Evolutionary conservation across 2,797 vertebrate species (phyloP).

Genomic region (Atherinosoma microstoma): DNA sequence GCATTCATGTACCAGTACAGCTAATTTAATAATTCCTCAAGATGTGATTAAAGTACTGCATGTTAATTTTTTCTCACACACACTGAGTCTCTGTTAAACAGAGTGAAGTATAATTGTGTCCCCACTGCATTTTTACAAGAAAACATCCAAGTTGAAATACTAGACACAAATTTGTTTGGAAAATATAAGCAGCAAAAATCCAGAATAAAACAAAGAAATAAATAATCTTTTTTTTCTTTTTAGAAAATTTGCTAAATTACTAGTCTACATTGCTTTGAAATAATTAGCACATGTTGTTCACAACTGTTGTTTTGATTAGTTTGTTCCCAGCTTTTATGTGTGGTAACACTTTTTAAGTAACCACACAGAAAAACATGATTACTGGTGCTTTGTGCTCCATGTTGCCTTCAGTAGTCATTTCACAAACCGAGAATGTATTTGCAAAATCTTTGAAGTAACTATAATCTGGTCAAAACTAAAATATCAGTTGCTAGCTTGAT

Average conservation of each 20-base stretch:
- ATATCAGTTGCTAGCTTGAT: not conserved
- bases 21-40: slow-evolving; percentile 14
- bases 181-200: too few species aligned
- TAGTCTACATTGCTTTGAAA: too few species aligned
- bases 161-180: too few species aligned
- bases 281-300: not conserved
- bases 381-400: not conserved
- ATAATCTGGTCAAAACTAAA: not conserved
- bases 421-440: not conserved
- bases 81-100: not conserved
- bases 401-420: not conserved
- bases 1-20: slow-evolving; percentile 7
- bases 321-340: not conserved
- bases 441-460: not conserved
- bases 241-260: too few species aligned
- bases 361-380: not conserved
- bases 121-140: not conserved
- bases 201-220: too few species aligned
- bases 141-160: not conserved
- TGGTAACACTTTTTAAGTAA: not conserved
- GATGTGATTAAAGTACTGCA: not conserved
- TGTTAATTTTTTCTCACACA: slow-evolving; percentile 12
- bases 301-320: not conserved
- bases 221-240: too few species aligned
- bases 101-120: not conserved